Evolutionary conservation across 2,113 vertebrate genomes (phyloP).

Genomic region (Pedetes capensis): DNA sequence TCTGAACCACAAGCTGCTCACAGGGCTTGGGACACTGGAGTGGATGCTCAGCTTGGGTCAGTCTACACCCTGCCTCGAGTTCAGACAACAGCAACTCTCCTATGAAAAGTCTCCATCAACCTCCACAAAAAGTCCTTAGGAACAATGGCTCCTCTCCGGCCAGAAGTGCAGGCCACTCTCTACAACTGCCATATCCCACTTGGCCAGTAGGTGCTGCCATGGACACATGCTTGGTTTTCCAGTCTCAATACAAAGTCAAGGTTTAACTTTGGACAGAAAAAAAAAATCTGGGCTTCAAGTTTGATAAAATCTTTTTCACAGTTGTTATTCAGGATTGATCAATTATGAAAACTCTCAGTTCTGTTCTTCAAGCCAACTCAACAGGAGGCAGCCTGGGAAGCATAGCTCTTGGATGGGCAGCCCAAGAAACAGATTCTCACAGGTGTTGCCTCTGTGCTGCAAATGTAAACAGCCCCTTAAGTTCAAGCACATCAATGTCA

Average conservation of each 20-base stretch:
- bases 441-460: constrained; percentile 36
- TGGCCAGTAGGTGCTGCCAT: constrained; percentile 63
- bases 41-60: background rate
- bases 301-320: background rate
- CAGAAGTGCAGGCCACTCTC: background rate
- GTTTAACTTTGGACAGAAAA: background rate
- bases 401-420: background rate
- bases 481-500: background rate
- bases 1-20: background rate
- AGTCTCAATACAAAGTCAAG: background rate
- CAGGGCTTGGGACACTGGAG: background rate
- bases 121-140: too few species aligned
- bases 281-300: constrained; percentile 37
- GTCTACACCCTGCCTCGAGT: background rate
- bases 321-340: background rate
- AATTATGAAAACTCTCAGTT: constrained; percentile 18
- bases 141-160: background rate
- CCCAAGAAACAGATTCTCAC: background rate
- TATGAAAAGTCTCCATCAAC: background rate
- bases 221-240: background rate
- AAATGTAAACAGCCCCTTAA: constrained; percentile 22
- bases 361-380: constrained; percentile 13
- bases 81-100: background rate
- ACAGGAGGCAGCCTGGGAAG: background rate
- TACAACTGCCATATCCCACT: background rate